phyloP scores from a whole-genome alignment of 2,113 vertebrate genomes.

The Coturnix japonica region DNA sequence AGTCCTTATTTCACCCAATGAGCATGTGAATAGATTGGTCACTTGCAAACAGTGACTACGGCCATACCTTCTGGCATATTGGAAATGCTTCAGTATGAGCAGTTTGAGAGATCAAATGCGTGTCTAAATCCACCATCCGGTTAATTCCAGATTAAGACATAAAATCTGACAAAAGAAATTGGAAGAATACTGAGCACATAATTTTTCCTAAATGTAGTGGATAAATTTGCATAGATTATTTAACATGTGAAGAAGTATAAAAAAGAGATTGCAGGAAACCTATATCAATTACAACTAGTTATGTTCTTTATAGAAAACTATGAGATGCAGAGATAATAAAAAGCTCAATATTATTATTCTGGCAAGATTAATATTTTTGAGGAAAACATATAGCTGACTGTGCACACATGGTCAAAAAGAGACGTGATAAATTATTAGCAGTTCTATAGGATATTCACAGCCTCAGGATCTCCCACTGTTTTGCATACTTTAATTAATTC shows the following conservation, averaged over 20 bases:
- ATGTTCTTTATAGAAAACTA: not conserved
- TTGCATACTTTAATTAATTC: slow-evolving; percentile 16
- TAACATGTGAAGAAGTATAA: not conserved
- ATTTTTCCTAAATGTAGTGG: not conserved
- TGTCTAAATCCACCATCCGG: not conserved
- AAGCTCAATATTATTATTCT: not conserved
- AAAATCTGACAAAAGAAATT: not conserved
- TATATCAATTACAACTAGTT: not conserved
- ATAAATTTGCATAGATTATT: not conserved
- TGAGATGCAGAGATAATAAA: not conserved
- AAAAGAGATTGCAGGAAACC: not conserved
- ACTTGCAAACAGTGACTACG: not conserved
- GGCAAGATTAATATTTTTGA: not conserved
- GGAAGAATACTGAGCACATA: not conserved
- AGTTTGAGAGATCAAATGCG: not conserved
- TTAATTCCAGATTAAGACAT: not conserved
- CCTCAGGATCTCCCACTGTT: not conserved
- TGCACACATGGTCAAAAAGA: not conserved
- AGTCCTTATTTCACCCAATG: not conserved
- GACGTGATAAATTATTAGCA: not conserved
- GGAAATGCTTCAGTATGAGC: not conserved
- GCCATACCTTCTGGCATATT: not conserved
- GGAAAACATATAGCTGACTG: not conserved
- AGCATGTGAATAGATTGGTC: not conserved
- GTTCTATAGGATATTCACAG: not conserved